Conservation (phyloP, 2,888 invertebrate genomes). For the Pedicia rivosa region DNA sequence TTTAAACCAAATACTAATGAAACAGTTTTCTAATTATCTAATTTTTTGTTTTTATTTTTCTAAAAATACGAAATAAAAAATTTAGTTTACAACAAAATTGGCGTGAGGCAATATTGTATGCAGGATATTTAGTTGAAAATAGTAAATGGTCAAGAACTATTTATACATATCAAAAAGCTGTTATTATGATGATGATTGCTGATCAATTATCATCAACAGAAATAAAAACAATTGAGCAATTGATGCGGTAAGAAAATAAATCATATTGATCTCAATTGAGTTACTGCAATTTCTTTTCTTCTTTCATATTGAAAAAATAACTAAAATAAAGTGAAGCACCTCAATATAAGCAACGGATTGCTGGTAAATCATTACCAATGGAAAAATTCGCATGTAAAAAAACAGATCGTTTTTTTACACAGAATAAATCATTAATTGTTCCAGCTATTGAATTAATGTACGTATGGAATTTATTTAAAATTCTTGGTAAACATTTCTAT, state of each 20-base stretch:
- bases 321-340: too few relatives aligned
- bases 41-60: too few relatives aligned
- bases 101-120: constrained; percentile 58
- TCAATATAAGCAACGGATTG: constrained; percentile 70
- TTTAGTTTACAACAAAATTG: constrained; percentile 58
- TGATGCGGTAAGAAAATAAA: too few relatives aligned
- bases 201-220: constrained; percentile 36
- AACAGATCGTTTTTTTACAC: constrained; percentile 58
- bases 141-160: constrained; percentile 88
- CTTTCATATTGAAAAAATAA: neutral
- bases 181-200: constrained; percentile 58
- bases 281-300: neutral
- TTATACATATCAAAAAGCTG: constrained; percentile 80
- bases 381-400: constrained; percentile 92
- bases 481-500: constrained; percentile 53
- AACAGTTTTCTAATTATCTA: too few relatives aligned
- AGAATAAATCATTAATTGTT: constrained; percentile 54
- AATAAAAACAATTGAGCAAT: constrained; percentile 37
- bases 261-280: neutral
- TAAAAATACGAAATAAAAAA: too few relatives aligned
- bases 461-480: constrained; percentile 82
- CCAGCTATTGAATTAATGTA: constrained; percentile 81
- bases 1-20: too few relatives aligned
- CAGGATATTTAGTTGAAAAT: constrained; percentile 50
- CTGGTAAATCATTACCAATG: constrained; percentile 92